Percentiles rank a stretch among this genome's conserved stretches.
These are phyloP conservation scores for Dolichotis patagonum DNA, from an alignment of 2,113 vertebrate species.

Conservation along the genomic window DNA sequence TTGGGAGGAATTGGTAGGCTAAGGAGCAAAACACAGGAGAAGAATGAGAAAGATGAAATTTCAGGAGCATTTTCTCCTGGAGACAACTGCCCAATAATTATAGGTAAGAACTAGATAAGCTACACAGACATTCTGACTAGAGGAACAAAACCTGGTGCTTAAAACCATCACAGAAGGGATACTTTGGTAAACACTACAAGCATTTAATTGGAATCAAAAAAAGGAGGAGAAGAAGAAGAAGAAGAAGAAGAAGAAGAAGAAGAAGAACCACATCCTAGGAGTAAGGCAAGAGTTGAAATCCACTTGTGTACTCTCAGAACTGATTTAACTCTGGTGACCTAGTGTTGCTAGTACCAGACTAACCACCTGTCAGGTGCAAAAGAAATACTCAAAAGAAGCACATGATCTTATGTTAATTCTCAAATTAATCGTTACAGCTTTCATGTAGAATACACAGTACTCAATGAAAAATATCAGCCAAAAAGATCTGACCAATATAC, in stretches of 20 bases:
- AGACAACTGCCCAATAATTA: not conserved
- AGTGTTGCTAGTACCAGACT: not conserved
- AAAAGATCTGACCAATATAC: not conserved
- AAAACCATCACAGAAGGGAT: not conserved
- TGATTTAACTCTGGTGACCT: conserved; percentile 11
- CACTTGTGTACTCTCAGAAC: not conserved
- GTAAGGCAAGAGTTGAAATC: not conserved
- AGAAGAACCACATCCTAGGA: not conserved
- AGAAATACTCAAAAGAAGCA: not conserved
- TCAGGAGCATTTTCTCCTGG: not conserved
- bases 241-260: no score
- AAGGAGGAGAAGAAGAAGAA: no score
- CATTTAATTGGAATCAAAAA: not conserved
- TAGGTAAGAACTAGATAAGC: not conserved
- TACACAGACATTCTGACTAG: not conserved
- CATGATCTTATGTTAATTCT: not conserved
- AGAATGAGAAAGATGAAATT: not conserved
- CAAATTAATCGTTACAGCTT: not conserved
- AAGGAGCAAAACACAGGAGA: not conserved
- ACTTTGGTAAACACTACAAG: not conserved
- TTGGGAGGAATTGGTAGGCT: not conserved
- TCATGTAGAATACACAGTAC: not conserved
- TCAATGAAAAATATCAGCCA: not conserved
- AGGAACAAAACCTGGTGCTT: not conserved
- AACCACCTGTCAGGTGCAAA: not conserved